Evolutionary conservation across 2,113 vertebrate genomes (phyloP).

Genomic region (Procavia capensis): DNA sequence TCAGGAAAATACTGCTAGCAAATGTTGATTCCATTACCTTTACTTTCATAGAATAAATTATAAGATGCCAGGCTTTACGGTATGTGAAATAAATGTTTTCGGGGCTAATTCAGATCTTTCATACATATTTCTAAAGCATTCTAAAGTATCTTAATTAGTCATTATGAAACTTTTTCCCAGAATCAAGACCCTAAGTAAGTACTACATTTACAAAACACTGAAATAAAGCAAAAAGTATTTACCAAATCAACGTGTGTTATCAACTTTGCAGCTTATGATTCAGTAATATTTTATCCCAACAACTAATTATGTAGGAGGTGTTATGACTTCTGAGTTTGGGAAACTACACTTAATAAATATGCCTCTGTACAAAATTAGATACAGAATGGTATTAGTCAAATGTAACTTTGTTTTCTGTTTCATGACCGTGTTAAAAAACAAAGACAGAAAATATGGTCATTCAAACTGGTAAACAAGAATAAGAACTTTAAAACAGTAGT

Average conservation of each 20-base stretch:
- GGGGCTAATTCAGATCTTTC: constrained; percentile 28
- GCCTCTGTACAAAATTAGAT: constrained; percentile 63
- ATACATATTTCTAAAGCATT: constrained; percentile 7
- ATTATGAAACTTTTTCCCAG: constrained; percentile 39
- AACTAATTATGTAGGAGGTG: constrained; percentile 77
- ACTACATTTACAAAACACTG: constrained; percentile 62
- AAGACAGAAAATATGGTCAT: constrained; percentile 46
- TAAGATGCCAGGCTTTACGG: not conserved
- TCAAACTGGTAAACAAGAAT: constrained; percentile 49
- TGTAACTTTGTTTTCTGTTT: constrained; percentile 59
- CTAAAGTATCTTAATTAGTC: constrained; percentile 42
- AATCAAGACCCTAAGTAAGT: constrained; percentile 17
- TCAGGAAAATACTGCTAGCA: constrained; percentile 34
- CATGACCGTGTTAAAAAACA: constrained; percentile 53
- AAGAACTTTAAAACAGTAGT: constrained; percentile 45
- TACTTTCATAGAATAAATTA: constrained; percentile 46
- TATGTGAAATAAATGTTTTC: not conserved
- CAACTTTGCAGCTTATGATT: constrained; percentile 63
- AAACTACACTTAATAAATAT: constrained; percentile 61
- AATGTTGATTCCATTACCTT: constrained; percentile 10
- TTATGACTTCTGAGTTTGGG: constrained; percentile 70
- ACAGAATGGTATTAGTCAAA: constrained; percentile 55
- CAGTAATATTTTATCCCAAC: constrained; percentile 77
- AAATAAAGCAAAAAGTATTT: constrained; percentile 67
- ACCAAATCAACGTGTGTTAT: constrained; percentile 67